Percentiles rank a stretch among this genome's conserved stretches.
phyloP scores from a whole-genome alignment of 2,797 vertebrate genomes.

The Enteromius unitaeniatus region DNA sequence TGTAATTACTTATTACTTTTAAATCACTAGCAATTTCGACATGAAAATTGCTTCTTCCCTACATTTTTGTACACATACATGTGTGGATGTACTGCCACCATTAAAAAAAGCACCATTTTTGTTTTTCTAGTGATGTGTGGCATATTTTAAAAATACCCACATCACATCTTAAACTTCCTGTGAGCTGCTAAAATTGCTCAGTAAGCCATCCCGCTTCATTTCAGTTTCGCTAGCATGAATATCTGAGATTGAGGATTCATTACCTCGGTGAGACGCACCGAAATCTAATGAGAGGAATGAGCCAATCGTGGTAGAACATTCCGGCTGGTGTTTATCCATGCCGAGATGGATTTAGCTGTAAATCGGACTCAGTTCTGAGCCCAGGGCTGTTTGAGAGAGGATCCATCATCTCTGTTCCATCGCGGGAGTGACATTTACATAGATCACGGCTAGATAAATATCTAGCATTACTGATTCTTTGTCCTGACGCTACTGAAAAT shows the following conservation, averaged over 20 bases:
- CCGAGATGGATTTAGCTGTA: conserved; percentile 45
- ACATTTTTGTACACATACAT: not conserved
- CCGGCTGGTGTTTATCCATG: conserved; percentile 52
- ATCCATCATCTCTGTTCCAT: conserved; percentile 54
- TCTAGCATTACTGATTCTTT: conserved; percentile 43
- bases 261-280: not conserved
- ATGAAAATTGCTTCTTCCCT: not conserved
- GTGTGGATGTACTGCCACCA: not conserved
- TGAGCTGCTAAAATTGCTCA: not conserved
- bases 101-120: not conserved
- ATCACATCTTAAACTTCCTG: conserved; percentile 8
- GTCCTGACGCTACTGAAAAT: conserved; percentile 36
- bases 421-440: conserved; percentile 47
- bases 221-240: conserved; percentile 15
- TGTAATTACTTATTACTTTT: not conserved
- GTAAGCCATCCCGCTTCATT: not conserved
- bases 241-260: conserved; percentile 25
- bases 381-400: conserved; percentile 41
- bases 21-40: not conserved
- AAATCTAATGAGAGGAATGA: conserved; percentile 24
- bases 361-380: conserved; percentile 52
- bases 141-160: not conserved
- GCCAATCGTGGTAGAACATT: conserved; percentile 10
- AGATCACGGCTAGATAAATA: conserved; percentile 55
- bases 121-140: not conserved